These are phyloP conservation scores for Cryptoprocta ferox DNA, from an alignment of 2,797 vertebrate genomes.

Conservation along the genomic window DNA sequence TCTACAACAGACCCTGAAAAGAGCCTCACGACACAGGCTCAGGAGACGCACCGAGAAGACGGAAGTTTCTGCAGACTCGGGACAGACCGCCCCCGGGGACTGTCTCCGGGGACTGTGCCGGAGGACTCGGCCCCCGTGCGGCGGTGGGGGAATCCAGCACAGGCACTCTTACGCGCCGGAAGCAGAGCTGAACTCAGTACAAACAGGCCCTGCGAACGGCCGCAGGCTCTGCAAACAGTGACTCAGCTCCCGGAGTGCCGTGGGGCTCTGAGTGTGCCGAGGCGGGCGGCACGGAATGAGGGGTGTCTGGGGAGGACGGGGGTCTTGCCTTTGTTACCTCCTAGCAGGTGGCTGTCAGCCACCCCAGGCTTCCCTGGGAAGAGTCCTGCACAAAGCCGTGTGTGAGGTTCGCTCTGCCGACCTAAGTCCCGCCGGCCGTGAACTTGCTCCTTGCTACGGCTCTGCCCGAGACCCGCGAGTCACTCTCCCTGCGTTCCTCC, in stretches of 20 bases:
- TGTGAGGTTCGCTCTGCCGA: background rate
- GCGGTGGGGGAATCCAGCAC: background rate
- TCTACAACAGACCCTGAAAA: background rate
- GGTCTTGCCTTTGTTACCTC: background rate
- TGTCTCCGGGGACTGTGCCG: background rate
- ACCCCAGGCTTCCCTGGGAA: background rate
- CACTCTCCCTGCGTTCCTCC: background rate
- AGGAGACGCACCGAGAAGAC: background rate
- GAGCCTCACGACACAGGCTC: background rate
- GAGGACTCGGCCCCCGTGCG: too few relatives aligned
- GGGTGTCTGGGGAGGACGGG: background rate
- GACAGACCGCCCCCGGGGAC: background rate
- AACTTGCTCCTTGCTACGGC: background rate
- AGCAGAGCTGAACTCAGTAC: background rate
- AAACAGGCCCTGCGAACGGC: background rate
- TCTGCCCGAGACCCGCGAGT: background rate
- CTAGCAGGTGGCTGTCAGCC: fast-evolving
- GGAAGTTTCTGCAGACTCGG: background rate
- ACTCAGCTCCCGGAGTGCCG: background rate
- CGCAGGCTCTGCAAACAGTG: background rate
- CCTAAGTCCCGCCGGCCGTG: background rate
- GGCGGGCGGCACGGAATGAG: background rate
- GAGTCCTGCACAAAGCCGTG: background rate
- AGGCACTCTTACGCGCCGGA: background rate
- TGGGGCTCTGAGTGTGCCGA: background rate